Percentiles rank a stretch among this genome's conserved stretches.
Evolutionary conservation across 2,797 vertebrate genomes (phyloP).

Genomic region (Rostrhamus sociabilis): DNA sequence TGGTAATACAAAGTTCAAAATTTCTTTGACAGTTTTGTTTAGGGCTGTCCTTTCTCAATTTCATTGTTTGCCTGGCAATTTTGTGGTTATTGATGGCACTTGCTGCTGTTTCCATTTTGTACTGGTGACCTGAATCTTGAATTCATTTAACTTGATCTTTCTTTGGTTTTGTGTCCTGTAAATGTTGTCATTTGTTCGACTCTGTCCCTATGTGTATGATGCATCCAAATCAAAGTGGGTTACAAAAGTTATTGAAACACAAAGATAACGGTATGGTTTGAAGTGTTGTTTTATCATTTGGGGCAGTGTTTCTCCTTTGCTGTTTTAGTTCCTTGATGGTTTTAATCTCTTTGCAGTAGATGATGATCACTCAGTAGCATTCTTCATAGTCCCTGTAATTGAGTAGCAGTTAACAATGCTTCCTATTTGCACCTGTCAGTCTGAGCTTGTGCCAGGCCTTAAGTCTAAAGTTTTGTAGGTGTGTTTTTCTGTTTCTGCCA

Average conservation of each 20-base stretch:
- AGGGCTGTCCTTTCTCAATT: not conserved
- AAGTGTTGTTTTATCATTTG: not conserved
- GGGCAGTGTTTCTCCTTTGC: not conserved
- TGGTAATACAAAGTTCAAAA: not conserved
- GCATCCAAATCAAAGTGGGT: not conserved
- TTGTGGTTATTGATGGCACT: not conserved
- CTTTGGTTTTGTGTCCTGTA: not conserved
- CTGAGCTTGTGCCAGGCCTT: not conserved
- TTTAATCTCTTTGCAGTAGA: not conserved
- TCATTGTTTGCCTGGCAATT: not conserved
- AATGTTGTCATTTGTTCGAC: not conserved
- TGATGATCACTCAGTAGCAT: too few species aligned
- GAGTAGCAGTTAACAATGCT: not conserved
- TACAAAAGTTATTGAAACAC: not conserved
- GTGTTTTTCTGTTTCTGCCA: not conserved
- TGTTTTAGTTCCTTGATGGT: not conserved
- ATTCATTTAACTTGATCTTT: not conserved
- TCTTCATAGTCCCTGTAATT: not conserved
- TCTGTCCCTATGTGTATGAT: not conserved
- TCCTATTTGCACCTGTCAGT: not conserved
- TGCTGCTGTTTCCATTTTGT: not conserved
- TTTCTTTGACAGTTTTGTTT: not conserved
- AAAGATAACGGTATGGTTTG: not conserved
- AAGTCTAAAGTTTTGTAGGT: not conserved
- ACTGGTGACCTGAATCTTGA: not conserved